These are phyloP conservation scores for Sphaerophoria taeniata DNA, from an alignment of 2,888 invertebrate genomes.

Conservation along the genomic window DNA sequence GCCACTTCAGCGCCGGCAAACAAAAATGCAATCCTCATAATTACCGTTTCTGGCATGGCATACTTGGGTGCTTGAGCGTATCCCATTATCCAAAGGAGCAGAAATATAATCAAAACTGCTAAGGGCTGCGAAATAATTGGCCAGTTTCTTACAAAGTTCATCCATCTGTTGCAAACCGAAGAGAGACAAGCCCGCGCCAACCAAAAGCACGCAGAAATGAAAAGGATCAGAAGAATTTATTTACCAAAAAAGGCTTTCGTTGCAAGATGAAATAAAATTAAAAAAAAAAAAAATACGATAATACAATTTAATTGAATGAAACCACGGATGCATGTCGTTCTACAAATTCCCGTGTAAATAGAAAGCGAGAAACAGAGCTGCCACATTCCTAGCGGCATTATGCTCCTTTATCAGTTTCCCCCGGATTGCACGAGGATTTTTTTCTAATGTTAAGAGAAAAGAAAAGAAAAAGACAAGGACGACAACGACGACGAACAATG, in stretches of 20 bases:
- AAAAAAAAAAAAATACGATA: conserved; percentile 38
- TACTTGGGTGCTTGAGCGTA: conserved; percentile 80
- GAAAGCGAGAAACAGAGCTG: conserved; percentile 58
- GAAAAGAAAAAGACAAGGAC: no score
- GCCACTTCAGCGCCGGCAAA: conserved; percentile 81
- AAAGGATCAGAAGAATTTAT: conserved; percentile 2
- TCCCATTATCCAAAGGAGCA: conserved; percentile 82
- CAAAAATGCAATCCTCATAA: conserved; percentile 81
- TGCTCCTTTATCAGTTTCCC: conserved; percentile 27
- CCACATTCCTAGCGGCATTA: conserved; percentile 49
- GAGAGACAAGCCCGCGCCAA: no score
- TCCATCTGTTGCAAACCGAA: conserved; percentile 81
- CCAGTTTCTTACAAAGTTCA: conserved; percentile 79
- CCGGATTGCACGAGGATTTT: conserved; percentile 32
- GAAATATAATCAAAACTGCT: conserved; percentile 80
- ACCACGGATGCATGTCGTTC: conserved; percentile 56
- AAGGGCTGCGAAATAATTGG: conserved; percentile 80
- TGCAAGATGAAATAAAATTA: conserved; percentile 19
- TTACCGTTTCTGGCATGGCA: conserved; percentile 78
- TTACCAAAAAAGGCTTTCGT: background rate
- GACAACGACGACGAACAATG: no score
- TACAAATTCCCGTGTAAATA: conserved; percentile 35
- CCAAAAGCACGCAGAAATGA: conserved; percentile 18
- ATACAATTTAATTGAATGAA: conserved; percentile 68
- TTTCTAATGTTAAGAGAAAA: conserved; percentile 7